Evolutionary conservation across 2,888 invertebrate genomes (phyloP), one percentile per base, ranked within the genome.

Genomic region (Tinea pellionella): DNA sequence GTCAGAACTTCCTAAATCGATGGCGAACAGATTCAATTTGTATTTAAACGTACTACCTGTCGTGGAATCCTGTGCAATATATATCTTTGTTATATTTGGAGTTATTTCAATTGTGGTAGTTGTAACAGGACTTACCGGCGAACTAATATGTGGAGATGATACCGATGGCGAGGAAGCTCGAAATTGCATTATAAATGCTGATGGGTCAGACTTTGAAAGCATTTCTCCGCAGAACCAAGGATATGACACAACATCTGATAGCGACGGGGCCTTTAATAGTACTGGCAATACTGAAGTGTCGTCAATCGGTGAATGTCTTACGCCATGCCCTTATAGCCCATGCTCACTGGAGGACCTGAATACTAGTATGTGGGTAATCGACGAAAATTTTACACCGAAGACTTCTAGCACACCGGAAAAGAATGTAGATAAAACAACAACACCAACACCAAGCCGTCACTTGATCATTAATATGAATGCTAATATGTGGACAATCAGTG

Each of bases 21-120:
- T 95, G 66, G 86, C 89, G 61, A 80, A 88, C 29, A 90, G 91
- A 19, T 95, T 95, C 79, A 88, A 89, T 63, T 74, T 95, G 11
- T 95, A 95, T 73, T 77, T 95, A 3, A 92, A 93, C 70, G 87
- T 93, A 4, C 72, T 94, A 2, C 95, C 95, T 0, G 67, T 89
- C 0, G 84, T 90, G 0, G 91, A 93, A 71, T 78, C 83, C 61
- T 77, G 75, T 0, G 69, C 86, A 0, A 90, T 89, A 77, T 92
- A 91, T 68, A 86, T 0, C 85, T 91, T 63, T 73, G 90, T 47
- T 64, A 85, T 0, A 88, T 90, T n/a, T 0, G 84, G 85, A 0
- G 65, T 86, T 0, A 75, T 90, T 30, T 75, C 92, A 9, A 72
- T 90, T 0, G 74, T 90, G 55, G 75, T 89, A 11, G 75, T 91